phyloP scores from a whole-genome alignment of 64 coral and sea anemone species.

The Actinia equina region DNA sequence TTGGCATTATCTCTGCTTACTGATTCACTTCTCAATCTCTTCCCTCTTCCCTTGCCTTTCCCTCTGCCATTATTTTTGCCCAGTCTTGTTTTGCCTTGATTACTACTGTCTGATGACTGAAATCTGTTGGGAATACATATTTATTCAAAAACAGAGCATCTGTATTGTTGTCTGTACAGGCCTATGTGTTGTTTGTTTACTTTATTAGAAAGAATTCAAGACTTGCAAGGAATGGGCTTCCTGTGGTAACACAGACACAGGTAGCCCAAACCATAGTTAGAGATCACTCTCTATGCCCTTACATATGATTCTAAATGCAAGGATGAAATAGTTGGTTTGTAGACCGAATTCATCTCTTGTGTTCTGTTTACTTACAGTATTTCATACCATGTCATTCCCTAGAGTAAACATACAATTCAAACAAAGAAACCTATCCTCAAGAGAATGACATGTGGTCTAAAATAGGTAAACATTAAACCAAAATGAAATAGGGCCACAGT shows the following conservation, averaged over 20 bases:
- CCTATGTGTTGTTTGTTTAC: too few relatives aligned
- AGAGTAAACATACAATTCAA: too few relatives aligned
- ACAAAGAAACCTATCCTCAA: too few relatives aligned
- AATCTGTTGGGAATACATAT: not conserved
- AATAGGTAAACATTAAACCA: too few relatives aligned
- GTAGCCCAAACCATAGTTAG: not conserved
- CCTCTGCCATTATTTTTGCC: slow-evolving; percentile 3
- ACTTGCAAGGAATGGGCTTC: not conserved
- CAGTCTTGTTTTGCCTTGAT: slow-evolving; percentile 12
- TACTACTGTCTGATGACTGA: slow-evolving; percentile 16
- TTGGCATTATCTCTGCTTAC: slow-evolving; percentile 4
- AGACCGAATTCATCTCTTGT: too few relatives aligned
- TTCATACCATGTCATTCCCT: too few relatives aligned
- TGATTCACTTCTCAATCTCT: slow-evolving; percentile 17
- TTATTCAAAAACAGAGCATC: not conserved
- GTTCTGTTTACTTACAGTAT: too few relatives aligned
- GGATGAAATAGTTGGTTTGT: not conserved
- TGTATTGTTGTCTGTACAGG: not conserved
- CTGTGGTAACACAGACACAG: not conserved
- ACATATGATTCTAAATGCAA: not conserved
- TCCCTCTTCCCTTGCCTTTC: slow-evolving; percentile 19
- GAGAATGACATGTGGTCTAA: too few relatives aligned
- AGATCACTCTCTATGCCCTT: not conserved
- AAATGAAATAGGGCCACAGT: too few relatives aligned
- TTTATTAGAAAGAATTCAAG: too few relatives aligned